Conservation (phyloP, 2,888 invertebrate species). For the Nomada fabriciana region DNA sequence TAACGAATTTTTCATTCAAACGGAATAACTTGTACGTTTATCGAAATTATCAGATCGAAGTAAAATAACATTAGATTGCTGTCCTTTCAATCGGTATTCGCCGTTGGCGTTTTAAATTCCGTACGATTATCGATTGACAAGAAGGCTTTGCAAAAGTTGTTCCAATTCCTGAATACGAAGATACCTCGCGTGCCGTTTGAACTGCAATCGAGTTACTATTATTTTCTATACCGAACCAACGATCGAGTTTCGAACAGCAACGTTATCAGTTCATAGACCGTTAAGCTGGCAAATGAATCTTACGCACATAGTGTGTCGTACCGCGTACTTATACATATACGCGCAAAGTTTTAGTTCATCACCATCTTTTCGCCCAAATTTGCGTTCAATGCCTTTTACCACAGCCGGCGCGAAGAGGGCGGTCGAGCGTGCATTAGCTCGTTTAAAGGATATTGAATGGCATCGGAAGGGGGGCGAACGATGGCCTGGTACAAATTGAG, state of each 20-base stretch:
- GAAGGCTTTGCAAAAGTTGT: not conserved
- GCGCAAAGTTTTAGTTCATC: conserved; percentile 20
- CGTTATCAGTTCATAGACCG: conserved; percentile 15
- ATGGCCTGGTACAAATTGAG: conserved; percentile 4
- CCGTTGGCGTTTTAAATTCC: too few species aligned
- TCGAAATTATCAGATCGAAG: too few species aligned
- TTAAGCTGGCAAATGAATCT: conserved; percentile 36
- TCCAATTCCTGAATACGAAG: not conserved
- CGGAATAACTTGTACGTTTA: too few species aligned
- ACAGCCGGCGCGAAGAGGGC: not conserved
- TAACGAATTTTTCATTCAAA: too few species aligned
- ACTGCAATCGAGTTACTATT: conserved; percentile 3
- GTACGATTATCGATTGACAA: not conserved
- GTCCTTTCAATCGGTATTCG: too few species aligned
- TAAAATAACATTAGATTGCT: too few species aligned
- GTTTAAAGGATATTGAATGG: not conserved
- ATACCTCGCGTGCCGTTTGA: not conserved
- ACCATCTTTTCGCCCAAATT: conserved; percentile 38
- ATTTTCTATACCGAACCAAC: not conserved
- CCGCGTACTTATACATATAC: not conserved
- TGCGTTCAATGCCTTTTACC: conserved; percentile 34
- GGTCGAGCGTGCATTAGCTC: not conserved
- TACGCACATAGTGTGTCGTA: not conserved
- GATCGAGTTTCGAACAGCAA: conserved; percentile 22
- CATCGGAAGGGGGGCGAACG: not conserved